Base-by-base conservation (phyloP, 2,797 vertebrate genomes). In the Zalophus californianus region DNA sequence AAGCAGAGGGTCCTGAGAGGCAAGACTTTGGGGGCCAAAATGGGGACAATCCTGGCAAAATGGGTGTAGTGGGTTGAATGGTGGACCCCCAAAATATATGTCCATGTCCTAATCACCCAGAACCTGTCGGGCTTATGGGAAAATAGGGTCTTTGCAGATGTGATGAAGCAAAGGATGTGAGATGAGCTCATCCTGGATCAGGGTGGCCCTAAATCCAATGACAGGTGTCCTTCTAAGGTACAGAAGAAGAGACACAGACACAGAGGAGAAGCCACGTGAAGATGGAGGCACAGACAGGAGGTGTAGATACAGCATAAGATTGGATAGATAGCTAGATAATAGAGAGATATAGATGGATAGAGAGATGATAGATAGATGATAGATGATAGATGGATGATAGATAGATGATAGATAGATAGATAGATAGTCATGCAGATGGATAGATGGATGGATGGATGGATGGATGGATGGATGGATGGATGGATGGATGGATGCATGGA, bases 31-130 rank as follows among this genome's bases (percentile, higher is more conserved):
- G 27, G 35, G 4, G 13, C 35, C 21, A 32, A 35, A 44, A 44
- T 4, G 35, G 35, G 10, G 18, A 41, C 18, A 15, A 7, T 15
- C 27, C 27, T 4, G 35, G 35, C 35, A 32, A 60, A 62, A 8
- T 5, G 16, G 3, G 1, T 52, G 7, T 7, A 11, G 2, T 3
- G 8, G 3, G 1, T 11, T 66, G 50, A 20, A 29, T 32, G 16
- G 27, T 2, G n/a, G 21, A 20, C 8, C 27, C 44, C n/a, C 4
- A 15, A 10, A 54, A 38, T 11, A 62, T 48, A 12, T 4, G 32
- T 50, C 41, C n/a, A 23, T 1, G 1, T 52, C 25, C 4, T 41
- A 20, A 64, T 6, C 16, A 25, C 5, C 16, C n/a, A 11, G 25
- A 52, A 52, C 44, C 87, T 14, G 7, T 27, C 44, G n/a, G 10